These are phyloP conservation scores for Meriones unguiculatus DNA, from an alignment of 2,113 vertebrate genomes.

Conservation along the genomic window DNA sequence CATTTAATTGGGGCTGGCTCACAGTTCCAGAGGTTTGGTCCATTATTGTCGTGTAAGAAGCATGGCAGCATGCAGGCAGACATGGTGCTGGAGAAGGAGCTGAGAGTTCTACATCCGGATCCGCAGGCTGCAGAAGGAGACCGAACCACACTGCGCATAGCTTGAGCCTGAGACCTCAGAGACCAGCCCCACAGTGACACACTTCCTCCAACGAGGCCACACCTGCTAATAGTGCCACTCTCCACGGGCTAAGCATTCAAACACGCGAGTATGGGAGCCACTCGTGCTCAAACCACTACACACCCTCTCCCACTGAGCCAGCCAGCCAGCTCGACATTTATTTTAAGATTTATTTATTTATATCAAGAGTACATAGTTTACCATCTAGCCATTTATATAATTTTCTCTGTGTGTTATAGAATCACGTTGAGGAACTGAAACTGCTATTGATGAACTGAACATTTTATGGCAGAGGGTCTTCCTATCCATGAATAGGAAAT, in stretches of 20 bases:
- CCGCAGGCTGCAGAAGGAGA: no score
- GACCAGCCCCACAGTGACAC: background rate
- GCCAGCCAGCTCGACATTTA: background rate
- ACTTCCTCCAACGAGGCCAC: background rate
- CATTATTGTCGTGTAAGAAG: background rate
- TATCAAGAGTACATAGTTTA: slow-evolving; percentile 41
- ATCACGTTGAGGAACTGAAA: slow-evolving; percentile 1
- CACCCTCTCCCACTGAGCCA: no score
- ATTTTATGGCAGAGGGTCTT: background rate
- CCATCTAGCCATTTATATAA: background rate
- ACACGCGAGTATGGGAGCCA: background rate
- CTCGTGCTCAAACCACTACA: background rate
- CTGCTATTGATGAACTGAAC: background rate
- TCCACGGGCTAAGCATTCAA: background rate
- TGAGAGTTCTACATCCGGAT: no score
- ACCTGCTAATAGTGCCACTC: background rate
- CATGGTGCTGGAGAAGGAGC: no score
- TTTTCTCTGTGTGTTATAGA: background rate
- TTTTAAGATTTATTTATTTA: background rate
- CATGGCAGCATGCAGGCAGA: background rate
- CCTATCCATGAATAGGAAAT: background rate
- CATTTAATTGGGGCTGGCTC: no score
- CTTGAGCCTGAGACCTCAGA: background rate
- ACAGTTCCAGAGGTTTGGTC: background rate
- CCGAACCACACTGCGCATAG: no score